phyloP scores from a whole-genome alignment of 2,113 vertebrate species.

The Petrocephalus microphthalmus region DNA sequence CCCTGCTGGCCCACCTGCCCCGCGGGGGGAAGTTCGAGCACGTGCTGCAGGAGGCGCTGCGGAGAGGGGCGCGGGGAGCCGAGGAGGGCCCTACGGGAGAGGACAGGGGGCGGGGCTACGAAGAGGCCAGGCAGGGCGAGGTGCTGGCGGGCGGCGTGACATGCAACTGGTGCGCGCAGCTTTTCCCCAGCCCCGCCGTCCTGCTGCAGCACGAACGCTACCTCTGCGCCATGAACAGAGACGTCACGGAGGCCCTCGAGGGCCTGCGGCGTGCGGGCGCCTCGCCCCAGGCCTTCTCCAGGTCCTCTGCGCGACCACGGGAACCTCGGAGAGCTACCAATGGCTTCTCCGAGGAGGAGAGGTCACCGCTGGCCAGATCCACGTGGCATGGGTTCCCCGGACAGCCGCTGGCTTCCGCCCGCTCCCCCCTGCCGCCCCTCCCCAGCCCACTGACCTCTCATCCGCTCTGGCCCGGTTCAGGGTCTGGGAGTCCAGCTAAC shows the following conservation, averaged over 20 bases:
- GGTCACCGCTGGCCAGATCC: slow-evolving; percentile 46
- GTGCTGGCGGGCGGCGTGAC: slow-evolving; percentile 33
- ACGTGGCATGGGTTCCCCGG: slow-evolving; percentile 54
- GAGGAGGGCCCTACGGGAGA: slow-evolving; percentile 30
- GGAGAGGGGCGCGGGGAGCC: slow-evolving; percentile 44
- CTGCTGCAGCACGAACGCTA: slow-evolving; percentile 63
- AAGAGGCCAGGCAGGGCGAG: slow-evolving; percentile 28
- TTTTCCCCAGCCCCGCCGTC: slow-evolving; percentile 55
- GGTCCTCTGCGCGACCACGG: slow-evolving; percentile 19
- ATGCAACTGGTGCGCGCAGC: slow-evolving; percentile 58
- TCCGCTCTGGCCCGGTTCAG: slow-evolving; percentile 44
- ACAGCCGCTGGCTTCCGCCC: slow-evolving; percentile 52
- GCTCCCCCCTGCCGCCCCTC: slow-evolving; percentile 44
- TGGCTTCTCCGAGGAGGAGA: slow-evolving; percentile 46
- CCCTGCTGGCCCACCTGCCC: slow-evolving; percentile 54
- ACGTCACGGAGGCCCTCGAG: slow-evolving; percentile 37
- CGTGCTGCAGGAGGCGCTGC: slow-evolving; percentile 61
- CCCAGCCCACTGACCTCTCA: slow-evolving; percentile 32
- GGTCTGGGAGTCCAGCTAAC: slow-evolving; percentile 45
- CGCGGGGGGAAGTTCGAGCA: slow-evolving; percentile 59
- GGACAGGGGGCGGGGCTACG: neutral
- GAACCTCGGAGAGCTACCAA: slow-evolving; percentile 36
- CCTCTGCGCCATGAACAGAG: slow-evolving; percentile 54
- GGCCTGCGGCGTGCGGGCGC: slow-evolving; percentile 30
- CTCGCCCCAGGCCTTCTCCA: slow-evolving; percentile 37